Base-by-base conservation (phyloP, 2,113 vertebrate genomes). In the Puntigrus tetrazona region DNA sequence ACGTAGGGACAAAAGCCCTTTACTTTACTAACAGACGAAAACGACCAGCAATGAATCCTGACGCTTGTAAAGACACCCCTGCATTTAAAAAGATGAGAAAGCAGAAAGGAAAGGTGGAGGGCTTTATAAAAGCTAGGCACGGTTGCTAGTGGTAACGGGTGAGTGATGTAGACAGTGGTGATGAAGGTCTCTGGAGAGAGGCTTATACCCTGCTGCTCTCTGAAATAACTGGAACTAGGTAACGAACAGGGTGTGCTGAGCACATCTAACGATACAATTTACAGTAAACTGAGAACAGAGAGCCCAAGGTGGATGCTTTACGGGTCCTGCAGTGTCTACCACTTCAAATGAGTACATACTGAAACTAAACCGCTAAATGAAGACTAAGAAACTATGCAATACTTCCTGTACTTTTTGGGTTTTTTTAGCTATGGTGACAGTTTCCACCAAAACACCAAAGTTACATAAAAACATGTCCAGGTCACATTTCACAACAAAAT, bases 171-270 rank as follows among this genome's bases (percentile, higher is more conserved):
- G 85, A 85, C 84, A 88, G 70, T 85, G 88, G 76, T 85, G 86
- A 86, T 82, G 81, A 41, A 74, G 72, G 36, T 25, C 43, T 72
- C 43, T 72, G n/a, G n/a, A 73, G 8, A 55, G 57, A 86, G 88
- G 83, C 89, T 85, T 63, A 91, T 36, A 89, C 63, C 85, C 92
- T 89, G 92, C 92, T 88, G 92, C 89, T 65, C 85, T n/a, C 63
- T 92, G 89, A 86, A 85, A 92, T 93, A 90, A 92, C 92, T 89
- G 86, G 85, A 86, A 92, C 94, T 79, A 92, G 91, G 93, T 87
- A 93, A 93, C 92, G 87, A 59, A 92, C 89, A 87, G 82, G 13
- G 29, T 85, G 87, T 47, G 61, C 59, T 22, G 76, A 16, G 27
- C 14, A 31, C 65, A 36, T 38, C 31, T 38, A 69, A 38, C 22